Percentiles rank a stretch among this genome's conserved stretches.
These are phyloP conservation scores for Cavia aperea DNA, from an alignment of 2,113 vertebrate genomes.

Conservation along the genomic window DNA sequence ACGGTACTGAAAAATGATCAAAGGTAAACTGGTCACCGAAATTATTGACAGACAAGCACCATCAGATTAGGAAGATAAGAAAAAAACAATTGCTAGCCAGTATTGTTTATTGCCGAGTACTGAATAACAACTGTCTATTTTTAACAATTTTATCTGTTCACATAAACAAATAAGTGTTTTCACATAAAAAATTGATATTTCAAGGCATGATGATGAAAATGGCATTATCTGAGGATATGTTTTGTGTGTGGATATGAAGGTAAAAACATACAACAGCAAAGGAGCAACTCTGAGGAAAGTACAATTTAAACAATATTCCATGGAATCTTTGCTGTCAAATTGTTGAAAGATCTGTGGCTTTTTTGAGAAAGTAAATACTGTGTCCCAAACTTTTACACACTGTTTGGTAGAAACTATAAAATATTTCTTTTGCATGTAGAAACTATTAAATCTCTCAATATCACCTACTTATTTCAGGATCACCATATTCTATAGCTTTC, in stretches of 20 bases:
- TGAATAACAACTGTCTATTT: background rate
- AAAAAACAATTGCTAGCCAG: background rate
- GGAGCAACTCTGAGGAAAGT: background rate
- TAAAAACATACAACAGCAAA: background rate
- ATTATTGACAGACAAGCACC: too few relatives aligned
- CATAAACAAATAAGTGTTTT: background rate
- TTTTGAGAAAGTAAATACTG: background rate
- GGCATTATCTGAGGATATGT: background rate
- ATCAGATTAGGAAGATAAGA: background rate
- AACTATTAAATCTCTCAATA: background rate
- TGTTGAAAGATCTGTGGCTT: background rate
- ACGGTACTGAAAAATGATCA: background rate
- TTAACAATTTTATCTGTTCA: background rate
- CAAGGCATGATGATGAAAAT: background rate
- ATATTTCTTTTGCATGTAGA: background rate
- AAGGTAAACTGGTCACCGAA: background rate
- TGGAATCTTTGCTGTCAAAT: background rate
- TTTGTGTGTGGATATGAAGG: background rate
- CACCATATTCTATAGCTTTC: background rate
- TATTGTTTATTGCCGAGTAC: background rate
- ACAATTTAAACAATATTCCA: background rate
- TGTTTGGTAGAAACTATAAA: background rate
- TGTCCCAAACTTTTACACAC: background rate
- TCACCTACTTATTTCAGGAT: background rate
- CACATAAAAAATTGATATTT: background rate